Conservation (phyloP, 1,140 invertebrate genomes). For the Papilio aristodemus region DNA sequence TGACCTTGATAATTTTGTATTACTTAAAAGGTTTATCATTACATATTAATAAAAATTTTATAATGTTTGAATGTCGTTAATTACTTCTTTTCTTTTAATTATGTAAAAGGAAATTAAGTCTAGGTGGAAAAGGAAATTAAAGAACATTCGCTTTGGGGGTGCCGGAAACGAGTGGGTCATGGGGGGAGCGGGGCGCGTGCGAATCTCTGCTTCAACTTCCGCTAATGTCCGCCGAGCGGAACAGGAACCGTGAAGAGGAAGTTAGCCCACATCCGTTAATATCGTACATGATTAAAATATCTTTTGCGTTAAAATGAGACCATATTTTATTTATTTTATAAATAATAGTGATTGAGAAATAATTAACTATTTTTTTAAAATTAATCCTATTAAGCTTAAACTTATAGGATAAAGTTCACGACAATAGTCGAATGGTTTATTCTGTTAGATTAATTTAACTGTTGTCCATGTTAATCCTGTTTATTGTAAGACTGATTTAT, state of each 20-base stretch:
- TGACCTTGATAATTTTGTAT: no score
- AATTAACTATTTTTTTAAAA: no score
- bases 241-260: constrained; percentile 57
- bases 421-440: no score
- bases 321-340: no score
- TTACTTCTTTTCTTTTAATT: background rate
- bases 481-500: no score
- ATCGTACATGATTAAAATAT: constrained; percentile 26
- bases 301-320: background rate
- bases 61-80: background rate
- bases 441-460: no score
- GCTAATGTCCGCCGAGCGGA: constrained; percentile 58
- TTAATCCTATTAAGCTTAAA: no score
- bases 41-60: no score
- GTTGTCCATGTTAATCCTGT: no score
- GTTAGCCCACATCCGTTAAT: constrained; percentile 33
- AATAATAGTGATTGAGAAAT: no score
- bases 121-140: constrained; percentile 53
- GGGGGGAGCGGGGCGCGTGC: constrained; percentile 42
- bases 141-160: constrained; percentile 58
- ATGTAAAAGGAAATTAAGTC: constrained; percentile 22
- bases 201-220: constrained; percentile 67
- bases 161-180: constrained; percentile 58
- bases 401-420: no score
- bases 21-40: no score